A percentile compares a stretch with the other conserved stretches of the same genome.
These are phyloP conservation scores for Chironomus striatipennis DNA, from an alignment of 1,140 invertebrate genomes.

Conservation along the genomic window DNA sequence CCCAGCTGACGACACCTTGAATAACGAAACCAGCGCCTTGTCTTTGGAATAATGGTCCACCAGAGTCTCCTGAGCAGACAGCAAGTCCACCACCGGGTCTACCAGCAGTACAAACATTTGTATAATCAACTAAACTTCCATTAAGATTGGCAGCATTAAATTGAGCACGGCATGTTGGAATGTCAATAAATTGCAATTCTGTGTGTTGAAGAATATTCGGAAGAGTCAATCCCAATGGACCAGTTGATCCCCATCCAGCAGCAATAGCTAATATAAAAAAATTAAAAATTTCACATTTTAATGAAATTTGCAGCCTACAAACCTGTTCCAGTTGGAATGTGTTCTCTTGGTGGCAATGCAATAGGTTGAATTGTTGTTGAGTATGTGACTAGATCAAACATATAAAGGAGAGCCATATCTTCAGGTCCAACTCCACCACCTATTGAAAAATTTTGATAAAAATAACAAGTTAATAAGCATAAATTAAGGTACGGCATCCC, in stretches of 20 bases:
- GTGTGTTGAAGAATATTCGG: conserved; percentile 38
- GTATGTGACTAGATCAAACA: conserved; percentile 33
- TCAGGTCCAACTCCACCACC: conserved; percentile 33
- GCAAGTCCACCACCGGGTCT: conserved; percentile 32
- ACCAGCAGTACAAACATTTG: conserved; percentile 50
- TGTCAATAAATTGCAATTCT: conserved; percentile 30
- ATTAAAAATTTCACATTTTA: too few relatives aligned
- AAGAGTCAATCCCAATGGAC: conserved; percentile 31
- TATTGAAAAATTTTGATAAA: too few relatives aligned
- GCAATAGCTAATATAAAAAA: conserved; percentile 27
- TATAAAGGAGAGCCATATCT: conserved; percentile 35
- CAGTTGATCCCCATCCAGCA: conserved; percentile 41
- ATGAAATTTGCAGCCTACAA: too few relatives aligned
- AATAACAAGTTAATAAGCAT: too few relatives aligned
- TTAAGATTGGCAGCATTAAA: conserved; percentile 30
- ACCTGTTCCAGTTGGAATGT: conserved; percentile 31
- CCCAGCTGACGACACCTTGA: conserved; percentile 67
- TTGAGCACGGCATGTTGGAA: conserved; percentile 28
- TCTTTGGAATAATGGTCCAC: conserved; percentile 50
- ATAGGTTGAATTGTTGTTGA: conserved; percentile 30
- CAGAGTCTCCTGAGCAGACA: conserved; percentile 59
- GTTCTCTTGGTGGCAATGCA: conserved; percentile 30
- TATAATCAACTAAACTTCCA: conserved; percentile 26
- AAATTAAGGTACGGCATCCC: too few relatives aligned
- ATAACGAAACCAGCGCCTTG: conserved; percentile 31